Percentiles rank a stretch among this genome's conserved stretches.
Conservation (phyloP, 2,113 vertebrate species). For the Percina caprodes region DNA sequence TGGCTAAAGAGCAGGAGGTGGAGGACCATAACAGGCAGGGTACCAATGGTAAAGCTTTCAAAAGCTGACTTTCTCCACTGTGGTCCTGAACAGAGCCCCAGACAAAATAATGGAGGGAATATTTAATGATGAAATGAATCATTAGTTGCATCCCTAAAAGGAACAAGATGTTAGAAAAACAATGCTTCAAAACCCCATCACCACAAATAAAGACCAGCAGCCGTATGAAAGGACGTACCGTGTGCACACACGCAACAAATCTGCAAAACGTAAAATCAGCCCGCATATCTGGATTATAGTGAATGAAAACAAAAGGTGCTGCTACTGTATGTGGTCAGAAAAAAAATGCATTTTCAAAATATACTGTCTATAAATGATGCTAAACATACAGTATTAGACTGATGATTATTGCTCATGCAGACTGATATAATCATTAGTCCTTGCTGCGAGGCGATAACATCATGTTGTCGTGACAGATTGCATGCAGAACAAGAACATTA, state of each 20-base stretch:
- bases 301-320: neutral
- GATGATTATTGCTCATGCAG: constrained; percentile 1
- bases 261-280: neutral
- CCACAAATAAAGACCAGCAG: neutral
- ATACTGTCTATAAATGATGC: neutral
- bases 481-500: neutral
- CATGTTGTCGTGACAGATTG: neutral
- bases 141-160: neutral
- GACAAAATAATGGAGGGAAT: neutral
- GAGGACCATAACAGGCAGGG: constrained; percentile 16
- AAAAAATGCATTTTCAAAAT: neutral
- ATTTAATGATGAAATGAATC: neutral
- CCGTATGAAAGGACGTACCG: neutral
- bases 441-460: neutral
- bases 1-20: neutral
- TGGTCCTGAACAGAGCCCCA: neutral
- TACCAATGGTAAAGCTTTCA: neutral
- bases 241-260: neutral
- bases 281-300: neutral
- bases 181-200: neutral
- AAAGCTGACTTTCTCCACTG: neutral
- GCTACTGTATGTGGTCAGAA: neutral
- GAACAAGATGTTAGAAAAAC: neutral
- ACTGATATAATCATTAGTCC: neutral
- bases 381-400: neutral